Evolutionary conservation across 2,888 invertebrate species (phyloP), one percentile per base, ranked within the genome.

Genomic region (Didymodactylos carnosus): DNA sequence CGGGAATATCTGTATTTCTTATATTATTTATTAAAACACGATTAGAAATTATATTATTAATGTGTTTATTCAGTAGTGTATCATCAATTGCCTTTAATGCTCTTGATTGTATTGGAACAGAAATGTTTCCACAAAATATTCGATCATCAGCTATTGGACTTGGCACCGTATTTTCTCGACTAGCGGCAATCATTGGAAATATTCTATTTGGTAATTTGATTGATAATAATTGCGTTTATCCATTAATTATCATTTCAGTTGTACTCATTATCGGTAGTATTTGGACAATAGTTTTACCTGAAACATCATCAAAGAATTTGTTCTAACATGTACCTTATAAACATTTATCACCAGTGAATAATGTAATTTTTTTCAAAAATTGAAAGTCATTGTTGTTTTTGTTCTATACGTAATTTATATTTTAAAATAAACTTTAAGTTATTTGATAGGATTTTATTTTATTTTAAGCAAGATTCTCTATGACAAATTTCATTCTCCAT

Each of bases 101-200:
- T 7, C 86, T 93, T 76, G 92, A 92, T 85, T 93, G 93, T 81
- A 87, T 94, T 78, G 91, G 91, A 80, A 91, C 91, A 35, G 94
- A 94, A 86, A 90, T 93, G 76, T 93, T 92, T 83, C 93, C 93
- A 43, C 93, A 93, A 53, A 89, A 91, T 84, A 86, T 93, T 80
- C 90, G 91, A 79, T 92, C 92, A 71, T 92, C 92, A 69, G 92
- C 92, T 77, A 90, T 92, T 77, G 92, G 92, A 49, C 88, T 92
- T 76, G 91, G 91, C 0, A 91, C 91, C 89, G 91, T 91, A 49
- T 89, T 92, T 29, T 91, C 91, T 39, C 88, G 93, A 75, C 86
- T 93, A 76, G 93, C 92, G 77, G 92, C 93, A 78, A 92, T 93
- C 80, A 87, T 89, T 77, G 91, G 91, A 73, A 91, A 91, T 84